Evolutionary conservation across 2,888 invertebrate genomes (phyloP).

Genomic region (Kryphioiulus occultus): DNA sequence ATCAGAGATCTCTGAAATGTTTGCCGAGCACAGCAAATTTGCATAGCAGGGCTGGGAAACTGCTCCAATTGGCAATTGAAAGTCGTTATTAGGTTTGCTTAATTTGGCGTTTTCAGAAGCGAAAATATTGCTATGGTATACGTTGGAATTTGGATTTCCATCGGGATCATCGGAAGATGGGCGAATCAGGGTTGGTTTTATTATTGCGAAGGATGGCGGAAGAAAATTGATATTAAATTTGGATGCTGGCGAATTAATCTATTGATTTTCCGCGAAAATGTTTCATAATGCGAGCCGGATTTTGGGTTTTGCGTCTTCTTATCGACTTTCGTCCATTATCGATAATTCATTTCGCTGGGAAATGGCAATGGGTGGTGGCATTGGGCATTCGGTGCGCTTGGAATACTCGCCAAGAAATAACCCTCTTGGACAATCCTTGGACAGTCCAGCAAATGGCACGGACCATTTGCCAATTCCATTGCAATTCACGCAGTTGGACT

Average conservation of each 20-base stretch:
- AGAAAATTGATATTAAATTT: constrained; percentile 31
- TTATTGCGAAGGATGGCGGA: constrained; percentile 16
- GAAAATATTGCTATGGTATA: not conserved
- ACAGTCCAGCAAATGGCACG: constrained; percentile 1
- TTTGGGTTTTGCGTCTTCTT: not conserved
- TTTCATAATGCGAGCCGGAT: not conserved
- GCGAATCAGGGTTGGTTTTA: not conserved
- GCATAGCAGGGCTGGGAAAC: not conserved
- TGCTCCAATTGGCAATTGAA: not conserved
- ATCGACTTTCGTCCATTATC: constrained; percentile 17
- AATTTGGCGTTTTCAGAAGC: constrained; percentile 1
- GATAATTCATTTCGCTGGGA: not conserved
- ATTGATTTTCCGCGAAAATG: not conserved
- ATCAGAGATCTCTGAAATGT: not conserved
- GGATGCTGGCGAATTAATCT: not conserved
- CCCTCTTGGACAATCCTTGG: not conserved
- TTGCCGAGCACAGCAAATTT: not conserved
- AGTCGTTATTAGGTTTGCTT: not conserved
- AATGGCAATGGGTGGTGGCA: too few relatives aligned
- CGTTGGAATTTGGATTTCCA: not conserved
- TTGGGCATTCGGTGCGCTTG: too few relatives aligned
- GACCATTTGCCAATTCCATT: not conserved
- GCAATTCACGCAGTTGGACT: not conserved
- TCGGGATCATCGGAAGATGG: not conserved
- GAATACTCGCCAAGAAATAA: not conserved